Percentiles rank a stretch among this genome's conserved stretches.
Evolutionary conservation across 1,140 invertebrate species (phyloP).

Genomic region (Trialeurodes vaporariorum): DNA sequence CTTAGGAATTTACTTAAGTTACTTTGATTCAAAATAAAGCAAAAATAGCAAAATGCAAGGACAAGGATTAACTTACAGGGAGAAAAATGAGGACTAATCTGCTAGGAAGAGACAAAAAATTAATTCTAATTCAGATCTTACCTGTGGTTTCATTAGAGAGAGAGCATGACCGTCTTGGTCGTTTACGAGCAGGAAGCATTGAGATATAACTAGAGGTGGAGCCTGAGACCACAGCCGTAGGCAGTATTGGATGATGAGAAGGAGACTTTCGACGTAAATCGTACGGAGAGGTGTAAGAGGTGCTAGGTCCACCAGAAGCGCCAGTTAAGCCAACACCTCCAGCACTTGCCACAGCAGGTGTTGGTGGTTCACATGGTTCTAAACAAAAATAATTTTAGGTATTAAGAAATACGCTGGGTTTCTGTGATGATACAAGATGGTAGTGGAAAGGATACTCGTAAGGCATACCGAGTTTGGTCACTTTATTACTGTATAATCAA

Average conservation of each 20-base stretch:
- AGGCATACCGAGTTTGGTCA: no score
- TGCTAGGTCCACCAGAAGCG: constrained; percentile 14
- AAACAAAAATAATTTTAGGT: no score
- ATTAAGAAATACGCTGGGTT: no score
- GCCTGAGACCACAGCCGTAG: constrained; percentile 18
- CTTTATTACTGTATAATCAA: no score
- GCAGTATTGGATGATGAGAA: constrained; percentile 32
- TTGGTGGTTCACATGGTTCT: constrained; percentile 61
- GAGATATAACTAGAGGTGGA: constrained; percentile 39
- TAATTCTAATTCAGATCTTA: background rate
- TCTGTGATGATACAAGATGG: no score
- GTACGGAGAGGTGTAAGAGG: constrained; percentile 63
- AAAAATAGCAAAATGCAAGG: no score
- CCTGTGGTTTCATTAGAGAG: constrained; percentile 41
- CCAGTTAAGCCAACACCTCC: constrained; percentile 27
- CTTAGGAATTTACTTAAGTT: no score
- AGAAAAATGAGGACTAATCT: no score
- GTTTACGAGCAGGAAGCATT: constrained; percentile 64
- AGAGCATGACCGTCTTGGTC: constrained; percentile 54
- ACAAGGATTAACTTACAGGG: no score
- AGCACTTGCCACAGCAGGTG: constrained; percentile 35
- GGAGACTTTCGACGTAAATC: constrained; percentile 64
- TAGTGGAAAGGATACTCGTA: no score
- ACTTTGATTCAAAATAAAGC: no score
- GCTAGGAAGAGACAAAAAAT: no score